These are phyloP conservation scores for Drosophila pandora DNA, from an alignment of 1,140 invertebrate genomes.

Conservation along the genomic window DNA sequence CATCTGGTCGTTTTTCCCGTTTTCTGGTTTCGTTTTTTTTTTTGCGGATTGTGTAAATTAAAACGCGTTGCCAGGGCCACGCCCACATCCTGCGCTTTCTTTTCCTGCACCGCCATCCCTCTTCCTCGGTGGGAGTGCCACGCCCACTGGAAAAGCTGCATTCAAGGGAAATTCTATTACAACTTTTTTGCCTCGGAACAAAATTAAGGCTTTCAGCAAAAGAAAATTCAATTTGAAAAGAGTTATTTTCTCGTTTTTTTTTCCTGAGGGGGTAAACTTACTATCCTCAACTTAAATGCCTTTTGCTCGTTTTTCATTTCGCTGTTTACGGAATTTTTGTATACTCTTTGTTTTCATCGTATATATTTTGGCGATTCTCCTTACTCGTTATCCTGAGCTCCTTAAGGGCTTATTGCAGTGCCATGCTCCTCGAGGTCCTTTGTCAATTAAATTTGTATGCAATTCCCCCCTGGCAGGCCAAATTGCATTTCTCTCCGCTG, in stretches of 20 bases:
- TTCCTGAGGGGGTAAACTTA: not conserved
- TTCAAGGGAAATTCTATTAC: constrained; percentile 53
- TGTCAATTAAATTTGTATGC: constrained; percentile 32
- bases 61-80: constrained; percentile 42
- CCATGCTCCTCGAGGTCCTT: constrained; percentile 9
- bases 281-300: constrained; percentile 1
- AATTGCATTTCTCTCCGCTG: constrained; percentile 24
- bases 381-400: constrained; percentile 17
- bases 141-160: constrained; percentile 13
- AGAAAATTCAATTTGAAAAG: constrained; percentile 74
- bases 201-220: constrained; percentile 65
- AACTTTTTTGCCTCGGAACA: constrained; percentile 52
- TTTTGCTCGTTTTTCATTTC: not conserved
- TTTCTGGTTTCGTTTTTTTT: constrained; percentile 1
- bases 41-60: constrained; percentile 46
- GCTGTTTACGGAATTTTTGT: not conserved
- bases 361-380: constrained; percentile 6
- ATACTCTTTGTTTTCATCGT: constrained; percentile 14
- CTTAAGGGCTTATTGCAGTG: constrained; percentile 51
- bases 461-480: constrained; percentile 9
- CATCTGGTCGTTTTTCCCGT: constrained; percentile 2
- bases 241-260: constrained; percentile 57
- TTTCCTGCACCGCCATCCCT: too few species aligned
- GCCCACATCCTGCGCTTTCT: constrained; percentile 7
- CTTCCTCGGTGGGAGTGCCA: not conserved